phyloP scores from a whole-genome alignment of 1,140 invertebrate species.

The Ditylenchus dipsaci region DNA sequence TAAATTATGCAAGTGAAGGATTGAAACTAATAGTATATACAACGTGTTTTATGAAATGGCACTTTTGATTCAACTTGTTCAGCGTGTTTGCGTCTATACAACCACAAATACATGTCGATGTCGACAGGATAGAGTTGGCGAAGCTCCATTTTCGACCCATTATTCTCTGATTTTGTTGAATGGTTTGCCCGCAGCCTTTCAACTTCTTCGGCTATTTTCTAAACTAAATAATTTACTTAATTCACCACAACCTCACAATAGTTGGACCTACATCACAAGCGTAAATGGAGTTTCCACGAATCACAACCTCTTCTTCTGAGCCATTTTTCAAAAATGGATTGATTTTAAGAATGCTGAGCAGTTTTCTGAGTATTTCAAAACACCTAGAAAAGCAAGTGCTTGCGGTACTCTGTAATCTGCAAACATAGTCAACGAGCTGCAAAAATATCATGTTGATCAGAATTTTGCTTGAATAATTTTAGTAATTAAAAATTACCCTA shows the following conservation, averaged over 20 bases:
- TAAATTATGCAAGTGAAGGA: background rate
- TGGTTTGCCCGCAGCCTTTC: background rate
- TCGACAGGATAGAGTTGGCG: constrained; percentile 57
- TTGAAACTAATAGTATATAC: constrained; percentile 9
- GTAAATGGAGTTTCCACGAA: constrained; percentile 83
- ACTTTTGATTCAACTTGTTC: constrained; percentile 67
- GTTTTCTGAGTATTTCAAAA: constrained; percentile 71
- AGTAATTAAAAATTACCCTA: constrained; percentile 62
- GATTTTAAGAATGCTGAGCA: constrained; percentile 69
- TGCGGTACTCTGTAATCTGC: constrained; percentile 92
- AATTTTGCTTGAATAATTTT: background rate
- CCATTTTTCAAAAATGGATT: constrained; percentile 71
- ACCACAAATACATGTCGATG: constrained; percentile 88
- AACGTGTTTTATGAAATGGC: constrained; percentile 77
- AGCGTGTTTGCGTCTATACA: constrained; percentile 74
- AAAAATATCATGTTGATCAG: constrained; percentile 5
- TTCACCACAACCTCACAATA: background rate
- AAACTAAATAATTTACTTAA: background rate
- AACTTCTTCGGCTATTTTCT: constrained; percentile 4
- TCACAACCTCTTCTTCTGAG: constrained; percentile 77
- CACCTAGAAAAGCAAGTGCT: constrained; percentile 77
- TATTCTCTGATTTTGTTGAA: background rate
- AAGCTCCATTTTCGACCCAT: background rate
- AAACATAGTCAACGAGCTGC: constrained; percentile 78
- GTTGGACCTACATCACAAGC: constrained; percentile 68